phyloP scores from a whole-genome alignment of 2,113 vertebrate species.

The Scolopax mira region DNA sequence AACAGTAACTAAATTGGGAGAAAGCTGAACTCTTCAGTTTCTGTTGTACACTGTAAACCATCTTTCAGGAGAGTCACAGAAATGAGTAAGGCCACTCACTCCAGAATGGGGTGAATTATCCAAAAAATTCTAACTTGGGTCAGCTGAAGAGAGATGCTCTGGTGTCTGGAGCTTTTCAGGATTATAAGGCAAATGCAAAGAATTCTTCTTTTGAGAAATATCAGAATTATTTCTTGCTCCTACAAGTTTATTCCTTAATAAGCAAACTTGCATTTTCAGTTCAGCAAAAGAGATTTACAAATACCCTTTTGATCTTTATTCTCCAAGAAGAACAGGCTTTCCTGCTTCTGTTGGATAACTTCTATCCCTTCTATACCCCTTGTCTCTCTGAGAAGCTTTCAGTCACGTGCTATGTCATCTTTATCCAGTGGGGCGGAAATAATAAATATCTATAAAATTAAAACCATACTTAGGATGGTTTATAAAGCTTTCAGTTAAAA shows the following conservation, averaged over 20 bases:
- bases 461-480: neutral
- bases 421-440: neutral
- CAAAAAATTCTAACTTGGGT: neutral
- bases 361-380: neutral
- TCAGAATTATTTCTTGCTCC: too few relatives aligned
- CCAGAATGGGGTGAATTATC: neutral
- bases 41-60: rapidly evolving
- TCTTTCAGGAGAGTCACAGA: neutral
- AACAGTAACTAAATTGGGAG: neutral
- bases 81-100: neutral
- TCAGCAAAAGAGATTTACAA: neutral
- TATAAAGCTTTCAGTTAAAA: neutral
- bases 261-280: neutral
- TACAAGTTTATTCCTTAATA: neutral
- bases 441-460: neutral
- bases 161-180: neutral
- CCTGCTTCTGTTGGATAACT: neutral
- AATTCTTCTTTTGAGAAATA: too few relatives aligned
- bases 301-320: neutral
- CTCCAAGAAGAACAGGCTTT: neutral
- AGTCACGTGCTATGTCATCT: neutral
- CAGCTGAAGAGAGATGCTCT: neutral
- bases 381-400: neutral
- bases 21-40: neutral
- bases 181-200: neutral